These are phyloP conservation scores for Sapajus apella DNA, from an alignment of 2,113 vertebrate species.

Conservation along the genomic window DNA sequence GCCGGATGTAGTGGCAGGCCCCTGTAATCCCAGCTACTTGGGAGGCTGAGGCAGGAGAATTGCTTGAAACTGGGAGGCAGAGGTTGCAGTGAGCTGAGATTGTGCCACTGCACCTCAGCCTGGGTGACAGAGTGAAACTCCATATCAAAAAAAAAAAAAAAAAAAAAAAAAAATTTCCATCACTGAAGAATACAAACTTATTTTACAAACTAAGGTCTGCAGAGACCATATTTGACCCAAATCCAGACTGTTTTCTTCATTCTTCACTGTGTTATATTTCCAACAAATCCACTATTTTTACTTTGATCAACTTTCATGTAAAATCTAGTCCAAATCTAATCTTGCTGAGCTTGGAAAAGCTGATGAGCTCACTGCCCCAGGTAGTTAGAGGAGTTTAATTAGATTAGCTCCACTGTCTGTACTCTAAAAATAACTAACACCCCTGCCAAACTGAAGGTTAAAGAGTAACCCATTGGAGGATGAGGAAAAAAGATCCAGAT, in stretches of 20 bases:
- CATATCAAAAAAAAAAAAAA: no score
- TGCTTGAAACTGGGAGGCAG: no score
- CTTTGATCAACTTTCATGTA: conserved; percentile 34
- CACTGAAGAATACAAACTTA: not conserved
- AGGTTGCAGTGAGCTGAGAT: no score
- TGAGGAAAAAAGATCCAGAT: not conserved
- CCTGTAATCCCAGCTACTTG: no score
- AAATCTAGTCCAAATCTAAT: not conserved
- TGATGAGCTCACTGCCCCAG: conserved; percentile 41
- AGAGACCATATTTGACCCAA: not conserved
- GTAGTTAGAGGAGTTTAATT: conserved; percentile 57
- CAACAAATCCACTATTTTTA: conserved; percentile 53
- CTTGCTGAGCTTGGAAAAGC: conserved; percentile 26
- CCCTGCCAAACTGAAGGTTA: conserved; percentile 61
- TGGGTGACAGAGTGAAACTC: no score
- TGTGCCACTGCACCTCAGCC: no score
- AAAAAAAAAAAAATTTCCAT: not conserved
- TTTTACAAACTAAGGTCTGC: not conserved
- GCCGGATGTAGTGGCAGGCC: no score
- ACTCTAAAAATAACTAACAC: conserved; percentile 69
- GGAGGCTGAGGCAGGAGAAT: no score
- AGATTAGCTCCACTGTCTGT: conserved; percentile 44
- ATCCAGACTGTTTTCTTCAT: not conserved
- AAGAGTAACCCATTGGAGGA: conserved; percentile 41
- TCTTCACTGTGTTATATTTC: not conserved